Base-by-base conservation (phyloP, 2,888 invertebrate species). In the Spicauda simplicius region DNA sequence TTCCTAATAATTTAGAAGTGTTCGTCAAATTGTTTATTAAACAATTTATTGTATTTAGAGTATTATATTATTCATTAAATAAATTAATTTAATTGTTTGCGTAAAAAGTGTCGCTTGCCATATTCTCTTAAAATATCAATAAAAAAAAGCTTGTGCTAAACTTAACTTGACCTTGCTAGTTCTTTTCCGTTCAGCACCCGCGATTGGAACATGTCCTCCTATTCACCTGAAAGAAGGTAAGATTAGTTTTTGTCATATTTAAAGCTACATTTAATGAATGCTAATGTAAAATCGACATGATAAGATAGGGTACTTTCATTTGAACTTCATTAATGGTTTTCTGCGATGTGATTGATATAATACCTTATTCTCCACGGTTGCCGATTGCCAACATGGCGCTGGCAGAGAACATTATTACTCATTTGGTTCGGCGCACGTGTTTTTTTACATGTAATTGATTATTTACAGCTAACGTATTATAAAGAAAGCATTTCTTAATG, bases 181-280 rank as follows among this genome's bases (percentile, higher is more conserved):
- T 93, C 93, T 95, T 96, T 96, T 96, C 95, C 95, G 95, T 95
- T 95, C 94, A 94, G 94, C 95, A 94, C 95, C 95, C 94, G 95
- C 94, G 95, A 95, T 95, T 95, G 94, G 95, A 96, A 96, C 96
- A 97, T 97, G 97, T 97, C 97, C 93, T 95, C 97, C 93, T 95
- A 95, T 95, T 94, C 95, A 90, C 93, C 95, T 91, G 96, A 97
- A 94, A 95, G 96, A 95, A 96, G 96, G 97, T 96, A 96, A 96
- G 96, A 95, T 83, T 81, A 81, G 84, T 83, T 87, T 87, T 76
- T 81, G 75, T 76, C 71, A 77, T 79, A 75, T 74, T 81, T 82
- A 77, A 72, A 76, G 71, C 72, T 76, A 73, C 69, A 77, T 84
- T 77, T 80, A 72, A 74, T 76, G 74, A 76, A 77, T 67, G 52